These are phyloP conservation scores for Pachyramphus minor DNA, from an alignment of 2,113 vertebrate species.

Conservation along the genomic window DNA sequence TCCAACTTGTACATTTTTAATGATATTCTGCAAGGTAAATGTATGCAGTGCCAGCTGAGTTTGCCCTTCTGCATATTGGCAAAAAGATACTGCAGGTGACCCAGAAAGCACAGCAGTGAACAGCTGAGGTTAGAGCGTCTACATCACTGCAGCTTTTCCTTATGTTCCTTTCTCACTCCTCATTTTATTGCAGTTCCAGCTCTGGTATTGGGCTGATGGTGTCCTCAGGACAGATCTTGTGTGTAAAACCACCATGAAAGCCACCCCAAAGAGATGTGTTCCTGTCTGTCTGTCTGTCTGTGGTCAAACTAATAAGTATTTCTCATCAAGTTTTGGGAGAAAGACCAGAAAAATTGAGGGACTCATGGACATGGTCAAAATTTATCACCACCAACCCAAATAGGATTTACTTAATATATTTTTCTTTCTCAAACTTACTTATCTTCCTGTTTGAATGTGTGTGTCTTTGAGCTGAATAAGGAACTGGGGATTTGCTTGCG, in stretches of 20 bases:
- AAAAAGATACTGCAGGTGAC: neutral
- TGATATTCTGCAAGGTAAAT: neutral
- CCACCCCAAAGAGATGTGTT: accelerated
- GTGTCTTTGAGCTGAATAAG: neutral
- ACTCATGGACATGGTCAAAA: neutral
- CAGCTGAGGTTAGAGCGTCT: neutral
- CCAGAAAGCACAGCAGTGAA: neutral
- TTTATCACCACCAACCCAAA: neutral
- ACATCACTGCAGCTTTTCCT: neutral
- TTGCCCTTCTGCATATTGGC: neutral
- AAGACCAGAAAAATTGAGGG: neutral
- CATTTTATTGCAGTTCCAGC: neutral
- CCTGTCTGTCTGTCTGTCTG: neutral
- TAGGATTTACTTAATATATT: neutral
- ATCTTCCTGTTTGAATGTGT: neutral
- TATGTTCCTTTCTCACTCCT: neutral
- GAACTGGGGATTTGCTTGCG: neutral
- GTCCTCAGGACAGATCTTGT: neutral
- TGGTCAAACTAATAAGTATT: neutral
- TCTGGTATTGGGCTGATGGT: neutral
- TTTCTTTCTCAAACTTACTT: neutral
- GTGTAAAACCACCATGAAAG: neutral
- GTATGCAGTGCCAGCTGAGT: neutral
- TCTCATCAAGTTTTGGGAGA: neutral
- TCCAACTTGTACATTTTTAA: conserved; percentile 13